These are phyloP conservation scores for Ictalurus furcatus DNA, from an alignment of 2,113 vertebrate genomes.

Conservation along the genomic window DNA sequence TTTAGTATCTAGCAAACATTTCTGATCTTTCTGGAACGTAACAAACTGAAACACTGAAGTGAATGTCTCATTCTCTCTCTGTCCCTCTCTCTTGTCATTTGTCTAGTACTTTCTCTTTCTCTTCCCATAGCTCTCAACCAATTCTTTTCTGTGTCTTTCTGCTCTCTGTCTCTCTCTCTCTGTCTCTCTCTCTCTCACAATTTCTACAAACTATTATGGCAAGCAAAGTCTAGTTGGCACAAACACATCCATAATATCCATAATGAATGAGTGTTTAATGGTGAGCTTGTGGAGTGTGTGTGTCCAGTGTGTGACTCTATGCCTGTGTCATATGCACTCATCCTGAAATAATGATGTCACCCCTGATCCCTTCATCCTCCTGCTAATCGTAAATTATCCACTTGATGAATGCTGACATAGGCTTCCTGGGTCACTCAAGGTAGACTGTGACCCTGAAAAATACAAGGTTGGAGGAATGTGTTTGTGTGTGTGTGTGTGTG, in stretches of 20 bases:
- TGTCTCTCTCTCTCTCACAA: not conserved
- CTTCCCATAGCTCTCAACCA: not conserved
- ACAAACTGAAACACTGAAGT: not conserved
- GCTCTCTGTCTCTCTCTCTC: not conserved
- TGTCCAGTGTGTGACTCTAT: not conserved
- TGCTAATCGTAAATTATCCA: constrained; percentile 41
- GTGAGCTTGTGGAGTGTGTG: constrained; percentile 7
- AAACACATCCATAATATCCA: constrained; percentile 50
- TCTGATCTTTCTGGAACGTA: not conserved
- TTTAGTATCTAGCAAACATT: not conserved
- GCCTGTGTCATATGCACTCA: constrained; percentile 19
- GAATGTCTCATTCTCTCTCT: not conserved
- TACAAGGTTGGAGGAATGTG: not conserved
- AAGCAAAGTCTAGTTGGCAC: constrained; percentile 24
- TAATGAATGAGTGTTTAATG: constrained; percentile 51
- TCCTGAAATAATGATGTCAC: constrained; percentile 49
- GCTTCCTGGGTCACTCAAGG: constrained; percentile 5
- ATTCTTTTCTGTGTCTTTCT: not conserved
- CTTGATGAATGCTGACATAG: constrained; percentile 45
- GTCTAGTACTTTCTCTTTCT: not conserved
- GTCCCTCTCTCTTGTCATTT: not conserved
- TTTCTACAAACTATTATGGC: constrained; percentile 36
- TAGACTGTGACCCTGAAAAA: not conserved
- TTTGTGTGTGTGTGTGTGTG: not conserved
- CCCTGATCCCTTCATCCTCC: constrained; percentile 30